These are phyloP conservation scores for Drosophila ironensis DNA, from an alignment of 1,140 invertebrate species.

Conservation along the genomic window DNA sequence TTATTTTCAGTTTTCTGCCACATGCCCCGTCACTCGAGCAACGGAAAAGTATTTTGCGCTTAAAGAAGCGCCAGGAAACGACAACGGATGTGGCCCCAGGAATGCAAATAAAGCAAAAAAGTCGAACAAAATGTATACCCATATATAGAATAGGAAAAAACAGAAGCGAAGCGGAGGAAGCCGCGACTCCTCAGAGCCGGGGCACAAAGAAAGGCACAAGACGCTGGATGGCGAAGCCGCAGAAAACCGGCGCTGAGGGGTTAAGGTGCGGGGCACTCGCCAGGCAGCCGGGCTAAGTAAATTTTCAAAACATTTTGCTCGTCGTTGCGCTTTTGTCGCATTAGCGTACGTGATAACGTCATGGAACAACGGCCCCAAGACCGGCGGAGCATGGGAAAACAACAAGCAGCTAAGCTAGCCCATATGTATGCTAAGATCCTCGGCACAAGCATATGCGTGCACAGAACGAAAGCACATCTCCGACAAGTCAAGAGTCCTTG, in stretches of 20 bases:
- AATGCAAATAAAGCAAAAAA: slow-evolving; percentile 66
- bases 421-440: slow-evolving; percentile 31
- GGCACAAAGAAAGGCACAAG: slow-evolving; percentile 31
- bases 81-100: slow-evolving; percentile 68
- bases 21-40: slow-evolving; percentile 20
- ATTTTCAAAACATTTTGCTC: slow-evolving; percentile 76
- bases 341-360: slow-evolving; percentile 75
- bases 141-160: not conserved
- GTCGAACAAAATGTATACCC: slow-evolving; percentile 7
- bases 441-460: not conserved
- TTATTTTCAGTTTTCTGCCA: slow-evolving; percentile 61
- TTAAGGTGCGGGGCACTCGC: not conserved
- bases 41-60: slow-evolving; percentile 74
- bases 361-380: slow-evolving; percentile 42
- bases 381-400: slow-evolving; percentile 13
- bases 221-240: slow-evolving; percentile 31
- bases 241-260: slow-evolving; percentile 5
- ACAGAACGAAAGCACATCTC: not conserved
- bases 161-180: slow-evolving; percentile 7
- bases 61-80: slow-evolving; percentile 70
- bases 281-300: slow-evolving; percentile 60
- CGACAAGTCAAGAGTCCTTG: not conserved
- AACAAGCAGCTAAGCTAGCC: slow-evolving; percentile 23
- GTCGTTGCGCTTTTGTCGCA: slow-evolving; percentile 78
- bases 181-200: slow-evolving; percentile 19